Evolutionary conservation across 2,888 invertebrate species (phyloP).

Genomic region (Lottia gigantea): DNA sequence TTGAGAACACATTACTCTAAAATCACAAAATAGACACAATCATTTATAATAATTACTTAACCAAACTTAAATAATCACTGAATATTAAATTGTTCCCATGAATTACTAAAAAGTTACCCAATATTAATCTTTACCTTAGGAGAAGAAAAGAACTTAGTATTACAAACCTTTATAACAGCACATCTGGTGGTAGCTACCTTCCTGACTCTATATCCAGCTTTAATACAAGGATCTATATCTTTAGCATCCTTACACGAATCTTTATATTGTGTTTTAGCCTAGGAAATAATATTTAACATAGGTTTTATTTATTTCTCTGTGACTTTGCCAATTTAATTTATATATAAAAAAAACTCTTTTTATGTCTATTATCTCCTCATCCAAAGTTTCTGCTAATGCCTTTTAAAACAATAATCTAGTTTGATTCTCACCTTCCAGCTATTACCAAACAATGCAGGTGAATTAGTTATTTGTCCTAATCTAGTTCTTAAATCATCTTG

Average conservation of each 20-base stretch:
- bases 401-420: too few species aligned
- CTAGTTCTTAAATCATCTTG: conserved; percentile 57
- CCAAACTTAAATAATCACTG: not conserved
- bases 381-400: too few species aligned
- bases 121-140: not conserved
- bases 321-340: too few species aligned
- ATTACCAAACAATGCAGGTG: conserved; percentile 60
- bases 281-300: conserved; percentile 11
- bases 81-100: not conserved
- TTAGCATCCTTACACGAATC: conserved; percentile 46
- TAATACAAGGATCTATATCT: conserved; percentile 58
- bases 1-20: conserved; percentile 57
- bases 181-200: conserved; percentile 55
- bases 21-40: conserved; percentile 24
- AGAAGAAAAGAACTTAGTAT: not conserved
- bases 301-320: too few species aligned
- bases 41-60: too few species aligned
- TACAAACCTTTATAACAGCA: conserved; percentile 55
- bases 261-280: conserved; percentile 37
- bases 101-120: not conserved
- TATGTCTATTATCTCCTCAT: too few species aligned
- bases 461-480: conserved; percentile 54
- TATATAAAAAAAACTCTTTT: too few species aligned
- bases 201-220: conserved; percentile 49
- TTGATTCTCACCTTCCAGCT: conserved; percentile 57